Percentiles rank a stretch among this genome's conserved stretches.
phyloP scores from a whole-genome alignment of 2,888 invertebrate genomes.

The Monoplex corrugatus region DNA sequence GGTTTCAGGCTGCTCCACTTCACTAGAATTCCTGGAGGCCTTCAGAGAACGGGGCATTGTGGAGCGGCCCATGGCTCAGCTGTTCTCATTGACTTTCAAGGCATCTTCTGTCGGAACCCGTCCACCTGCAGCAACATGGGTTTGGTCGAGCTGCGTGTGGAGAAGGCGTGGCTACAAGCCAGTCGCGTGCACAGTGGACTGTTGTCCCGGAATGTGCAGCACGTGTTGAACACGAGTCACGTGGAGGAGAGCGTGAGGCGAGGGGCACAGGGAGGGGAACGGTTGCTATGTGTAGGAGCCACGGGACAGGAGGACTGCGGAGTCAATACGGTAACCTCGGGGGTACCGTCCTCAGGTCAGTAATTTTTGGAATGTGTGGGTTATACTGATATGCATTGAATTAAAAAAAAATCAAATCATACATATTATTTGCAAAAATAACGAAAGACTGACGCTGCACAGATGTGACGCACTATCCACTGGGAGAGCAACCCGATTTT shows the following conservation, averaged over 20 bases:
- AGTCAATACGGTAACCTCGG: background rate
- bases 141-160: constrained; percentile 36
- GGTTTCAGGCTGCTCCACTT: constrained; percentile 37
- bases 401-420: background rate
- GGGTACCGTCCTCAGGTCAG: constrained; percentile 24
- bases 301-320: constrained; percentile 45
- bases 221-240: constrained; percentile 32
- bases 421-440: background rate
- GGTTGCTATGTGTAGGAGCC: constrained; percentile 31
- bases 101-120: constrained; percentile 39
- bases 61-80: background rate
- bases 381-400: too few species aligned
- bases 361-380: background rate
- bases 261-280: constrained; percentile 40
- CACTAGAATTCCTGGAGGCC: constrained; percentile 31
- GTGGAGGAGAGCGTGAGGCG: constrained; percentile 43
- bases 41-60: constrained; percentile 18
- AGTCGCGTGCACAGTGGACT: constrained; percentile 37
- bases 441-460: background rate
- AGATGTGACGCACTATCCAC: background rate
- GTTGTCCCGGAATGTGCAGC: constrained; percentile 18
- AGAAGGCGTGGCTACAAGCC: constrained; percentile 44
- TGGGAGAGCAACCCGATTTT: background rate
- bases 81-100: constrained; percentile 40
- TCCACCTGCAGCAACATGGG: background rate